Base-by-base conservation (phyloP, 1,140 invertebrate genomes). In the Hormaphis cornu region DNA sequence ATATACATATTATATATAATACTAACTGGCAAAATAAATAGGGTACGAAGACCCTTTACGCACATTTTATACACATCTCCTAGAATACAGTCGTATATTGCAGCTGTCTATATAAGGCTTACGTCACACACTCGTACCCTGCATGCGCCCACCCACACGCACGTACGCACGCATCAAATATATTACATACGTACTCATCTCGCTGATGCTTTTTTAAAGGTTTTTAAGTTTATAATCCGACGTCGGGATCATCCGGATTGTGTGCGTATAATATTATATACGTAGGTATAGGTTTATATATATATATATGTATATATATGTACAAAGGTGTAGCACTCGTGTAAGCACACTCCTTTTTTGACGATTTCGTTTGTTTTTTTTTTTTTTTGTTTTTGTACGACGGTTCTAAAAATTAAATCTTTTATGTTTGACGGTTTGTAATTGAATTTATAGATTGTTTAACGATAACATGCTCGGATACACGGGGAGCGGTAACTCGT, bases 91-190 rank as follows among this genome's bases (percentile, higher is more conserved):
- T 66, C 18, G 20, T 48, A n/a, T n/a, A 66, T 28, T 66, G 61
- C 61, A 66, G 61, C 61, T 66, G 61, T 33, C 26, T 35, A n/a
- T n/a, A n/a, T n/a, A 66, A 48, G 50, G 61, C 44, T 66, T 66
- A 66, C 61, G 61, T 66, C 61, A 66, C 61, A 66, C 44, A 26
- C 61, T 35, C 61, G n/a, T n/a, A n/a, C n/a, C n/a, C n/a, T n/a
- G n/a, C n/a, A n/a, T n/a, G 20, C 44, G 28, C n/a, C 22, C n/a
- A 28, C 16, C 26, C 18, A 22, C 20, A 58, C 26, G 18, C 37
- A n/a, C n/a, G 1, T 14, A 37, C 33, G 24, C 26, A 16, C 8
- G 16, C 24, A 52, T 24, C 24, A 50, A 16, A n/a, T 33, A 33
- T 33, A 33, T 9, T 33, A 9, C 30, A 33, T 33, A 33, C 9